phyloP scores from a whole-genome alignment of 2,113 vertebrate genomes.

The Cairina moschata region DNA sequence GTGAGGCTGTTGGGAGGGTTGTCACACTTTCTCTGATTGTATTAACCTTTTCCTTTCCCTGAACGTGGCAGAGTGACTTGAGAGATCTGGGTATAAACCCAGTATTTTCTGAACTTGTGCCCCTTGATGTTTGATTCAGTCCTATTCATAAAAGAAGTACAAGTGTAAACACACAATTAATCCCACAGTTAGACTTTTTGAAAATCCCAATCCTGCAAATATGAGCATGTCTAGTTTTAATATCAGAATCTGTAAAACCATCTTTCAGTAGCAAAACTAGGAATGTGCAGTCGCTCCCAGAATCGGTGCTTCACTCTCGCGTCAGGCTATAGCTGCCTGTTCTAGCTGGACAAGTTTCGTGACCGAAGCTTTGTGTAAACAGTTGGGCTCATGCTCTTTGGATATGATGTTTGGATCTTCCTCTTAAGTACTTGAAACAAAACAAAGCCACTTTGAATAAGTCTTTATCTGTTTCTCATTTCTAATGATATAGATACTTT shows the following conservation, averaged over 20 bases:
- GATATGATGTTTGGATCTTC: background rate
- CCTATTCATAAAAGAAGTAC: background rate
- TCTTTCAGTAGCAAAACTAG: background rate
- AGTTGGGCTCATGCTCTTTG: background rate
- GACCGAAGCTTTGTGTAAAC: background rate
- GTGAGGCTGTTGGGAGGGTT: background rate
- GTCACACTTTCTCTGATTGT: background rate
- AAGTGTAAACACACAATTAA: background rate
- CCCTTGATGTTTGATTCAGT: background rate
- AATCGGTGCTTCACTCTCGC: background rate
- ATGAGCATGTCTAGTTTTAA: background rate
- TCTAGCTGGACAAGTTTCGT: background rate
- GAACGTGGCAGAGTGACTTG: background rate
- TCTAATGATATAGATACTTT: background rate
- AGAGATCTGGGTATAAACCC: background rate
- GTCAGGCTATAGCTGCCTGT: accelerated
- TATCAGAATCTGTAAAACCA: background rate
- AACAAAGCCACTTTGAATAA: background rate
- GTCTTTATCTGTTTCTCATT: background rate
- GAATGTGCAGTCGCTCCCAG: background rate
- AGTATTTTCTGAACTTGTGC: background rate
- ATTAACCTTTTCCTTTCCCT: background rate
- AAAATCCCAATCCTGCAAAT: background rate
- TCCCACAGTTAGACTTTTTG: background rate
- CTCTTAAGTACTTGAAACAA: background rate